Conservation (phyloP, 1,140 invertebrate genomes). For the Leptinotarsa undecemlineata region DNA sequence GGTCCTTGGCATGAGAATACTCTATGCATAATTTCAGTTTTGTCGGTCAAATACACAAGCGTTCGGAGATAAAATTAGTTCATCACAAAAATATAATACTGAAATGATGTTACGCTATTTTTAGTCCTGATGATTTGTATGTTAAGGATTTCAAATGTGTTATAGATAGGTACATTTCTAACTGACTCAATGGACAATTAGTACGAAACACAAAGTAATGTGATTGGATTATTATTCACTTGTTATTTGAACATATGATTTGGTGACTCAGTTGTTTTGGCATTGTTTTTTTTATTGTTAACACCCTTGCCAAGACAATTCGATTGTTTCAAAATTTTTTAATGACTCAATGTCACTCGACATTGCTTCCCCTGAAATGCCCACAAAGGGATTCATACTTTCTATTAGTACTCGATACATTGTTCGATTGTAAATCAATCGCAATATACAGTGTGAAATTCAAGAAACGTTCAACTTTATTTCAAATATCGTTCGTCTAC, state of each 20-base stretch:
- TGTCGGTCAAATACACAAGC: conserved; percentile 16
- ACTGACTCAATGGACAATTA: neutral
- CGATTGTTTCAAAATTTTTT: neutral
- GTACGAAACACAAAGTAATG: neutral
- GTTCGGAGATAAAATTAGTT: conserved; percentile 17
- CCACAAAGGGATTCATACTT: too few species aligned
- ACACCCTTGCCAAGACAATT: neutral
- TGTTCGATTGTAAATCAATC: too few species aligned
- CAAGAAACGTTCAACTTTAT: neutral
- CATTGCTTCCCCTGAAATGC: neutral
- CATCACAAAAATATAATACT: conserved; percentile 13
- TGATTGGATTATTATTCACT: neutral
- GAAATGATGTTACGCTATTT: conserved; percentile 11
- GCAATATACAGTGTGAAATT: too few species aligned
- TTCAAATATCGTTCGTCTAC: neutral
- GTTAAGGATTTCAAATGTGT: neutral
- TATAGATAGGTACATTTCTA: neutral
- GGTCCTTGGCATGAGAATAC: conserved; percentile 21
- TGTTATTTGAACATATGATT: neutral
- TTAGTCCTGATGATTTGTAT: conserved; percentile 10
- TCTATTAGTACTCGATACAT: too few species aligned
- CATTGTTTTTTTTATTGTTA: neutral
- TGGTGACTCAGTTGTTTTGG: neutral
- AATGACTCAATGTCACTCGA: neutral
- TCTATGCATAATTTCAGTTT: conserved; percentile 20